Evolutionary conservation across 1,140 invertebrate genomes (phyloP).

Genomic region (Drosophila bipectinata): DNA sequence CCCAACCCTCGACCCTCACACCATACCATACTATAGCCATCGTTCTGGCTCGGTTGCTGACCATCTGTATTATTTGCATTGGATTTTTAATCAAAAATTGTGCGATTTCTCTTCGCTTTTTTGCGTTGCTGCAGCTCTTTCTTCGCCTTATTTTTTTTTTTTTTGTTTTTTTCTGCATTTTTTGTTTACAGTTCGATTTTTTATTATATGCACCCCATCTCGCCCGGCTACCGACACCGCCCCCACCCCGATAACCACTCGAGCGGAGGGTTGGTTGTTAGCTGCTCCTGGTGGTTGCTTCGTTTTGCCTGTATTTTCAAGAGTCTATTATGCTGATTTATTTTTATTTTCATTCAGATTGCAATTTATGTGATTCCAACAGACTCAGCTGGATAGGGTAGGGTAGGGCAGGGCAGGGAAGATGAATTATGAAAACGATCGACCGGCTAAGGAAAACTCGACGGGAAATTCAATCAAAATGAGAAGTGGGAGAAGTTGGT

Average conservation of each 20-base stretch:
- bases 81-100: slow-evolving; percentile 77
- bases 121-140: slow-evolving; percentile 13
- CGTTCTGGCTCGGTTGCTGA: slow-evolving; percentile 28
- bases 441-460: slow-evolving; percentile 41
- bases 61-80: slow-evolving; percentile 66
- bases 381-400: background rate
- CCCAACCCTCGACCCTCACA: slow-evolving; percentile 8
- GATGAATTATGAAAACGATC: slow-evolving; percentile 68
- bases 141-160: slow-evolving; percentile 18
- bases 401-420: slow-evolving; percentile 5
- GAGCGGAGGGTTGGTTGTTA: slow-evolving; percentile 57
- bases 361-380: slow-evolving; percentile 63
- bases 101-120: slow-evolving; percentile 50
- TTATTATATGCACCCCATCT: slow-evolving; percentile 38
- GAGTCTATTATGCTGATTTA: slow-evolving; percentile 80
- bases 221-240: no score
- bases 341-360: slow-evolving; percentile 77
- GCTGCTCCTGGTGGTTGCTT: slow-evolving; percentile 49
- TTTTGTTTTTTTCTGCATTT: slow-evolving; percentile 17
- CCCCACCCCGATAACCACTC: slow-evolving; percentile 24
- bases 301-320: slow-evolving; percentile 22
- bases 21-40: background rate
- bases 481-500: background rate
- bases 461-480: slow-evolving; percentile 42
- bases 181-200: slow-evolving; percentile 58